Evolutionary conservation across 2,113 vertebrate species (phyloP).

Genomic region (Callopanchax toddi): DNA sequence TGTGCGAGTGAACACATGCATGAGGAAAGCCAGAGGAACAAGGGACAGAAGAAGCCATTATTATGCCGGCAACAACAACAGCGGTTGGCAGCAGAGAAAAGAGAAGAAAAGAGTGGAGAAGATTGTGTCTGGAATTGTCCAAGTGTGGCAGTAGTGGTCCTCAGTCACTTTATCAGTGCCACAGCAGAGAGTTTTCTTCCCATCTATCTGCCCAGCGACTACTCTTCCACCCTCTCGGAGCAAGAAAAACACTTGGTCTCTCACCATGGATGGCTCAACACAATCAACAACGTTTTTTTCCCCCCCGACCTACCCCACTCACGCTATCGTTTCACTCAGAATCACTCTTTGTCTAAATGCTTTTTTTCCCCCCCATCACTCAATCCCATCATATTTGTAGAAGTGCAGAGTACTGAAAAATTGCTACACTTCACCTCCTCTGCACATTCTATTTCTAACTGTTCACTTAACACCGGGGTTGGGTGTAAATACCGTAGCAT

Average conservation of each 20-base stretch:
- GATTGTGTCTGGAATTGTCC: conserved; percentile 75
- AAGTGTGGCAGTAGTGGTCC: conserved; percentile 73
- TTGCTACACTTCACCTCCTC: conserved; percentile 52
- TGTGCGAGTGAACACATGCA: background rate
- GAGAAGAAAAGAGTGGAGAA: conserved; percentile 63
- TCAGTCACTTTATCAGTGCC: conserved; percentile 80
- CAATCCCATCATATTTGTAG: conserved; percentile 55
- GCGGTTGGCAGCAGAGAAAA: conserved; percentile 61
- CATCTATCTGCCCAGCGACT: conserved; percentile 70
- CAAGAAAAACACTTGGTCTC: conserved; percentile 57
- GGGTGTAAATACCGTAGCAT: conserved; percentile 40
- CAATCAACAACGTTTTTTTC: conserved; percentile 39
- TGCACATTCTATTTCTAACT: conserved; percentile 50
- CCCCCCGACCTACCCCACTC: conserved; percentile 32
- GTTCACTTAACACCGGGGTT: conserved; percentile 51
- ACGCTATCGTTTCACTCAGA: conserved; percentile 57
- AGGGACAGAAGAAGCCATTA: conserved; percentile 58
- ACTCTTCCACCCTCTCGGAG: conserved; percentile 56
- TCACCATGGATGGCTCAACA: conserved; percentile 65
- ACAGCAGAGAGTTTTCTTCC: conserved; percentile 62
- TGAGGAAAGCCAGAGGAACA: background rate
- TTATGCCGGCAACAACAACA: conserved; percentile 71
- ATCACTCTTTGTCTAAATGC: conserved; percentile 61
- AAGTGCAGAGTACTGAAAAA: conserved; percentile 62
- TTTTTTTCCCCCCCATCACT: conserved; percentile 38